These are phyloP conservation scores for Herminia tarsipennalis DNA, from an alignment of 2,888 invertebrate species.

Conservation along the genomic window DNA sequence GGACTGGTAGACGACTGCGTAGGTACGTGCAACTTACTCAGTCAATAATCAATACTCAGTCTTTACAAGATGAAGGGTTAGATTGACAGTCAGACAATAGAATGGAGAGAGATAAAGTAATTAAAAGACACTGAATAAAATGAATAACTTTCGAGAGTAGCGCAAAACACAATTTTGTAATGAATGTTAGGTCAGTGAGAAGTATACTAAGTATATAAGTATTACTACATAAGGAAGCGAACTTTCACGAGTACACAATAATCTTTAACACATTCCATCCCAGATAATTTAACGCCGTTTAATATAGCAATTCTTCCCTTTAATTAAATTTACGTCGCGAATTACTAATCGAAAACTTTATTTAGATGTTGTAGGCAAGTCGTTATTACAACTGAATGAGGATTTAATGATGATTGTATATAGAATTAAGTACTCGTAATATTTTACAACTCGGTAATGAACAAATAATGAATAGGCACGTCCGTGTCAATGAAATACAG, in stretches of 20 bases:
- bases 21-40: too few relatives aligned
- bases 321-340: conserved; percentile 11
- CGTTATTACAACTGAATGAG: conserved; percentile 13
- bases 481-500: conserved; percentile 15
- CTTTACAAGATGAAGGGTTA: too few relatives aligned
- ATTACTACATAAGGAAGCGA: not conserved
- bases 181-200: too few relatives aligned
- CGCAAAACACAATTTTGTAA: too few relatives aligned
- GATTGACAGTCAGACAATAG: too few relatives aligned
- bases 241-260: not conserved
- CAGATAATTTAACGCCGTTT: not conserved
- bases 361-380: conserved; percentile 10
- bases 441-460: conserved; percentile 27
- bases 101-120: too few relatives aligned
- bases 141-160: too few relatives aligned
- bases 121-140: too few relatives aligned
- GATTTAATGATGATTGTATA: conserved; percentile 36
- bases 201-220: too few relatives aligned
- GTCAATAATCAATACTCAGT: too few relatives aligned
- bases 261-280: not conserved
- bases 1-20: too few relatives aligned
- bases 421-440: conserved; percentile 25
- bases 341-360: conserved; percentile 17
- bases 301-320: not conserved
- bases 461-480: conserved; percentile 19